These are phyloP conservation scores for Fringilla coelebs DNA, from an alignment of 2,797 vertebrate species.

Conservation along the genomic window DNA sequence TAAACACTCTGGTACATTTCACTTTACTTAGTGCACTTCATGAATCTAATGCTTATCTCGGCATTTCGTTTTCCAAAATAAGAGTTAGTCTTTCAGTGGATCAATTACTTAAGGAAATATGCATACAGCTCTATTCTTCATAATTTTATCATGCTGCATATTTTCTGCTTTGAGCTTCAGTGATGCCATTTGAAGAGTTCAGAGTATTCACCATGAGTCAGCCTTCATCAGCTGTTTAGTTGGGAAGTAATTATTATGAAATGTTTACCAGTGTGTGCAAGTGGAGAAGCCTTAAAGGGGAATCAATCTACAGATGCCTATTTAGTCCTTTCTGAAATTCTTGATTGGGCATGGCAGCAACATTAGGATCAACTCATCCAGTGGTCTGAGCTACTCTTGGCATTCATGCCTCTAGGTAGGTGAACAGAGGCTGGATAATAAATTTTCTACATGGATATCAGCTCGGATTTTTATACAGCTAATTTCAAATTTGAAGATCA, in stretches of 20 bases:
- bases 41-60: not conserved
- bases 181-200: not conserved
- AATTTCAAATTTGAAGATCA: not conserved
- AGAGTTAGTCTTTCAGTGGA: not conserved
- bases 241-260: not conserved
- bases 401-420: not conserved
- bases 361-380: not conserved
- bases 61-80: not conserved
- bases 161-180: not conserved
- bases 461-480: not conserved
- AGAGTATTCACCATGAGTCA: not conserved
- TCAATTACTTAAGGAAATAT: not conserved
- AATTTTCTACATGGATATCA: not conserved
- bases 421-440: not conserved
- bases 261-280: not conserved
- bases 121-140: not conserved
- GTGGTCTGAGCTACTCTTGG: not conserved
- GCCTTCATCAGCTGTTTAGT: not conserved
- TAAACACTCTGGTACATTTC: not conserved
- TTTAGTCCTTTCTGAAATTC: not conserved
- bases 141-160: not conserved
- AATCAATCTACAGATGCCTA: not conserved
- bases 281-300: not conserved
- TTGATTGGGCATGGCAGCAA: not conserved
- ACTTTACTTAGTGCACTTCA: not conserved